Percentiles rank a stretch among this genome's conserved stretches.
Conservation (phyloP, 1,140 invertebrate genomes). For the Macrostomum lignano region DNA sequence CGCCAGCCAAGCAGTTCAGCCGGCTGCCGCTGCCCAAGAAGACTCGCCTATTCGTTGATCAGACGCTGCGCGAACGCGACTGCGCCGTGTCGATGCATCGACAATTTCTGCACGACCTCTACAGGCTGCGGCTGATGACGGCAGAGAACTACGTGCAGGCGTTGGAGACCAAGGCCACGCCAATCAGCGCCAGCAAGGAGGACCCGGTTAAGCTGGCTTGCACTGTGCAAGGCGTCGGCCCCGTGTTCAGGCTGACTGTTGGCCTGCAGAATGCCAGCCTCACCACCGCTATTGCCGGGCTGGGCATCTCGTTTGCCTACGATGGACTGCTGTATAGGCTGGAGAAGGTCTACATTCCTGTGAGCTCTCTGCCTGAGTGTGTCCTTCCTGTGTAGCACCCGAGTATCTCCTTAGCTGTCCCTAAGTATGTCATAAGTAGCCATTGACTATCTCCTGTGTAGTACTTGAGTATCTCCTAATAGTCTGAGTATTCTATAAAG, state of each 20-base stretch:
- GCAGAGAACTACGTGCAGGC: slow-evolving; percentile 45
- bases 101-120: slow-evolving; percentile 55
- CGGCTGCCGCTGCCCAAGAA: slow-evolving; percentile 49
- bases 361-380: no score
- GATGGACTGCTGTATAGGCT: slow-evolving; percentile 40
- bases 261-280: slow-evolving; percentile 42
- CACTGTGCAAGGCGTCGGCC: slow-evolving; percentile 46
- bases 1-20: slow-evolving; percentile 21
- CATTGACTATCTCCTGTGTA: no score
- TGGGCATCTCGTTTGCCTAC: slow-evolving; percentile 42
- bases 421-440: no score
- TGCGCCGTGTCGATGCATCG: slow-evolving; percentile 48
- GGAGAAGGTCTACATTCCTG: slow-evolving; percentile 33
- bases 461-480: no score
- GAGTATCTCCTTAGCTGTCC: no score
- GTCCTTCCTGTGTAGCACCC: no score
- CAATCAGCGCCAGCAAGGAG: slow-evolving; percentile 29
- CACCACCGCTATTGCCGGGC: slow-evolving; percentile 33
- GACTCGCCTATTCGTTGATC: slow-evolving; percentile 74
- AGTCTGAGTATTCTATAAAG: no score
- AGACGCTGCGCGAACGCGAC: slow-evolving; percentile 58
- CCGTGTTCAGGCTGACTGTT: slow-evolving; percentile 44
- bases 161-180: slow-evolving; percentile 33
- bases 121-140: slow-evolving; percentile 44
- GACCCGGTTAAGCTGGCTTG: slow-evolving; percentile 43